These are phyloP conservation scores for Pycnonotus jocosus DNA, from an alignment of 2,113 vertebrate species.

Conservation along the genomic window DNA sequence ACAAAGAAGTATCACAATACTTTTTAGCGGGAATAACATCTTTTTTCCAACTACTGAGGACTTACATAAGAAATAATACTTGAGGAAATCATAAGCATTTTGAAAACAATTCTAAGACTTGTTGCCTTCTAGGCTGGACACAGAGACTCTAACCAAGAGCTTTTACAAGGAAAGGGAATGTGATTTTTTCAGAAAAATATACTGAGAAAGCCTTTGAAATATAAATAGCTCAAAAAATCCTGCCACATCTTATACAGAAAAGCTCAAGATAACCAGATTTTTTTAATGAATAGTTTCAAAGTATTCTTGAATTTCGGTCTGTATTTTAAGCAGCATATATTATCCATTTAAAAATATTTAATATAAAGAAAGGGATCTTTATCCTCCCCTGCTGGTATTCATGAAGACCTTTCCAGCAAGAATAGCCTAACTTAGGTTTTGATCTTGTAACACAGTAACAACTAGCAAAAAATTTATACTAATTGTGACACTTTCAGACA, in stretches of 20 bases:
- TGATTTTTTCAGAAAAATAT: neutral
- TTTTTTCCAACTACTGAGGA: neutral
- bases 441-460: neutral
- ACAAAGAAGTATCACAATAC: neutral
- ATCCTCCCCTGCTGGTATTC: neutral
- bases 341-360: neutral
- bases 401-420: neutral
- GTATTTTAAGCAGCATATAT: neutral
- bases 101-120: neutral
- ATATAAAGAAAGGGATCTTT: neutral
- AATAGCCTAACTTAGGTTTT: neutral
- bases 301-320: neutral
- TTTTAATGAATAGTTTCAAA: neutral
- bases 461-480: neutral
- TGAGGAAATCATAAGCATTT: neutral
- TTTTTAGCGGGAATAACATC: neutral
- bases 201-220: neutral
- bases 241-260: neutral
- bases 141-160: neutral
- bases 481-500: neutral
- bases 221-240: neutral
- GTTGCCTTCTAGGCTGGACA: neutral
- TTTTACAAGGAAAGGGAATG: neutral
- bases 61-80: neutral
- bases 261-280: neutral